Evolutionary conservation across 2,113 vertebrate species (phyloP), one percentile per base, ranked within the genome.

Genomic region (Heloderma charlesbogerti): DNA sequence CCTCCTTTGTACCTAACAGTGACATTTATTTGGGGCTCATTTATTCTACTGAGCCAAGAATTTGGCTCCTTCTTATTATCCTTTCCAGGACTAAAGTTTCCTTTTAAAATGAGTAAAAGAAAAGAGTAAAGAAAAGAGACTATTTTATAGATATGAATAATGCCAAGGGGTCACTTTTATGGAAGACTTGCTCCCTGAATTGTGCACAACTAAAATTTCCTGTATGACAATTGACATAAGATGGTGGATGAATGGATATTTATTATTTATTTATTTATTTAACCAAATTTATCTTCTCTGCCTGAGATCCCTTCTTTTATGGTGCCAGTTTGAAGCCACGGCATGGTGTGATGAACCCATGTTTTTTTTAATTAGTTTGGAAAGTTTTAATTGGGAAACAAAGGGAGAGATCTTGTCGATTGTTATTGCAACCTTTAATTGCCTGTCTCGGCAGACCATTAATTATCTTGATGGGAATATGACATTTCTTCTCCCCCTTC

Each of bases 361-460:
- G 90, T 84, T 95, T 88, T 95, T 88, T 95, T 94, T 96, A 96
- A 96, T 97, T 96, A 96, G 89, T 94, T 92, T 91, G 94, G 94
- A 84, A 94, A 96, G 93, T 94, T 96, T 94, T 92, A 94, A 93
- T 95, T 95, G 91, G 92, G 96, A 96, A 95, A 94, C 94, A 96
- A 94, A 95, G 87, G 90, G 94, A 96, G 88, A 93, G 93, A 82
- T 71, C 87, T 92, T 96, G 80, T 92, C 91, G 94, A 93, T 92
- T 95, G 93, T 95, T 92, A 94, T 92, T 92, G 94, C 89, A 95
- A 95, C 93, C 92, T 96, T 95, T 96, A 95, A 96, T 93, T 94
- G 94, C 95, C 66, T 94, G 92, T 89, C 93, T 92, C 51, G 3
- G 90, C 95, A 94, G 94, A 74, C 93, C 79, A 94, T 94, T 96